These are phyloP conservation scores for Monoplex corrugatus DNA, from an alignment of 2,888 invertebrate species.

Conservation along the genomic window DNA sequence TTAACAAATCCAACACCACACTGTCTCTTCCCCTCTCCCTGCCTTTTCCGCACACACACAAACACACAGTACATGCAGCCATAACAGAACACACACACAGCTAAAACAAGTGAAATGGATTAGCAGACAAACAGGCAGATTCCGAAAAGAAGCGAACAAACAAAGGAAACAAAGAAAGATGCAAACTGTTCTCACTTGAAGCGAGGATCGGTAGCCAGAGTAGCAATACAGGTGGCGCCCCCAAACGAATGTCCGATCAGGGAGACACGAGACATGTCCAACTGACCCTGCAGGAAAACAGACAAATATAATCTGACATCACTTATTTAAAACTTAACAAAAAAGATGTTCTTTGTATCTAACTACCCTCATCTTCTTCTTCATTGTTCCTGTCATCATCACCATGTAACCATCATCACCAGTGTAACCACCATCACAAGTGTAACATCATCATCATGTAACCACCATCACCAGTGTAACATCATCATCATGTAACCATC, in stretches of 20 bases:
- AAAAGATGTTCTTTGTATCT: too few relatives aligned
- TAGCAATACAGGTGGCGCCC: slow-evolving; percentile 85
- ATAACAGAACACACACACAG: background rate
- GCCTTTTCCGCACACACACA: too few relatives aligned
- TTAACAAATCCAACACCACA: background rate
- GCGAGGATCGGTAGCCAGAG: slow-evolving; percentile 83
- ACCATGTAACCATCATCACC: too few relatives aligned
- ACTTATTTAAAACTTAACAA: too few relatives aligned
- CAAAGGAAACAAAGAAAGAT: background rate
- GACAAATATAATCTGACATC: too few relatives aligned
- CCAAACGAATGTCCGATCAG: slow-evolving; percentile 88
- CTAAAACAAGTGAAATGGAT: background rate
- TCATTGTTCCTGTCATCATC: too few relatives aligned
- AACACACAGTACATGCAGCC: too few relatives aligned
- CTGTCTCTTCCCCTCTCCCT: background rate
- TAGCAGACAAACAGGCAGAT: background rate
- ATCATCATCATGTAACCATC: too few relatives aligned
- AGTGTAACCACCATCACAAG: too few relatives aligned
- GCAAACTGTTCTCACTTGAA: slow-evolving; percentile 82
- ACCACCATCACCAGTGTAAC: too few relatives aligned
- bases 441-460: too few relatives aligned
- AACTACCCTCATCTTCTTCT: too few relatives aligned
- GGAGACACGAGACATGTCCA: slow-evolving; percentile 76
- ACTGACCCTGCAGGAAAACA: slow-evolving; percentile 62
- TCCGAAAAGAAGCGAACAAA: background rate